Percentiles rank a stretch among this genome's conserved stretches.
phyloP scores from a whole-genome alignment of 1,140 invertebrate genomes.

The Pemphigus obesinymphae region DNA sequence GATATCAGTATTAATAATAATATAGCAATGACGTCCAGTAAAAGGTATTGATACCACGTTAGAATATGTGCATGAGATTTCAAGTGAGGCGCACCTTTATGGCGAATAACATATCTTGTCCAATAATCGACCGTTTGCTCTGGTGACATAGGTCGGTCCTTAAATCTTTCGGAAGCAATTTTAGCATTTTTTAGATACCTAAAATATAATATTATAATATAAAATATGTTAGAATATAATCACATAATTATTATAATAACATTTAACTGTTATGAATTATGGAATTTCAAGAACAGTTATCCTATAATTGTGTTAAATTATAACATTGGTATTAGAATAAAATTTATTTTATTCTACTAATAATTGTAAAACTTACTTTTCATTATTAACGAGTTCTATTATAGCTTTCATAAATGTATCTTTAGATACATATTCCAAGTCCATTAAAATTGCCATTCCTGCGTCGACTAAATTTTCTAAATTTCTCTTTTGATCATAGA shows the following conservation, averaged over 20 bases:
- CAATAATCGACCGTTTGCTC: constrained; percentile 57
- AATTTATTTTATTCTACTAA: background rate
- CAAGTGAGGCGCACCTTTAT: constrained; percentile 49
- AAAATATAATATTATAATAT: background rate
- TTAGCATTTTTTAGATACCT: constrained; percentile 32
- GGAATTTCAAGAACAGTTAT: too few relatives aligned
- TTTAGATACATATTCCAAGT: background rate
- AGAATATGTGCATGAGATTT: background rate
- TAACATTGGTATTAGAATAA: too few relatives aligned
- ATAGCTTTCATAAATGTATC: background rate
- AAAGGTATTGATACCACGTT: constrained; percentile 18
- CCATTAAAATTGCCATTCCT: constrained; percentile 8
- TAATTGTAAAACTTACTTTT: background rate
- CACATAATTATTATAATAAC: too few relatives aligned
- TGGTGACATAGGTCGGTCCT: constrained; percentile 55
- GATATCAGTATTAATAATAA: too few relatives aligned
- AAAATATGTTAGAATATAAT: too few relatives aligned
- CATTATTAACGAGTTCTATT: background rate
- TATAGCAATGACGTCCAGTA: constrained; percentile 19
- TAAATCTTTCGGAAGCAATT: constrained; percentile 46
- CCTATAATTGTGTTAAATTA: too few relatives aligned
- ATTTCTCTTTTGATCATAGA: constrained; percentile 48
- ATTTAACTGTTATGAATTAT: too few relatives aligned
- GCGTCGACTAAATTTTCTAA: background rate
- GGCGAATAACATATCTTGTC: constrained; percentile 56